phyloP scores from a whole-genome alignment of 2,888 invertebrate species.

The Pseudococcus longispinus region DNA sequence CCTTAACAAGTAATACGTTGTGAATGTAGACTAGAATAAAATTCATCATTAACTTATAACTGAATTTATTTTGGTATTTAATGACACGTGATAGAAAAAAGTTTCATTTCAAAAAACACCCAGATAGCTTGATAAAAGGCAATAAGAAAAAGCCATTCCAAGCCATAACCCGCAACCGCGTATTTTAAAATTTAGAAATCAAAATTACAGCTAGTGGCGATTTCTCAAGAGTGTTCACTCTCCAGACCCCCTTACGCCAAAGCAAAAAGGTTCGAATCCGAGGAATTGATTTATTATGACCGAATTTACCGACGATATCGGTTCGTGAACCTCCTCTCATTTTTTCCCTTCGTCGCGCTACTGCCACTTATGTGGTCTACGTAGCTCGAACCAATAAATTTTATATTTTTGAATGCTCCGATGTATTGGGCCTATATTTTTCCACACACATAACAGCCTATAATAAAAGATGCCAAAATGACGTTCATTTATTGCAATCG shows the following conservation, averaged over 20 bases:
- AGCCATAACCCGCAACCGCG: background rate
- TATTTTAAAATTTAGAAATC: constrained; percentile 17
- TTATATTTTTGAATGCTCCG: constrained; percentile 3
- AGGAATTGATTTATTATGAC: constrained; percentile 14
- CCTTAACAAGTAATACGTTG: too few species aligned
- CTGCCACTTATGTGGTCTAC: background rate
- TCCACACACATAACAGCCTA: background rate
- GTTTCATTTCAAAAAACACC: background rate
- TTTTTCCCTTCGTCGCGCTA: background rate
- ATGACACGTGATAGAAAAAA: too few species aligned
- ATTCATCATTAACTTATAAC: too few species aligned
- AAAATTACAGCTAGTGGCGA: constrained; percentile 5
- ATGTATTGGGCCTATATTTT: background rate
- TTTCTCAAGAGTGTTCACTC: constrained; percentile 2
- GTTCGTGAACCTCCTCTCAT: background rate
- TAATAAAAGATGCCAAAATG: background rate
- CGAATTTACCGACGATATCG: constrained; percentile 12
- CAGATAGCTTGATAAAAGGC: background rate
- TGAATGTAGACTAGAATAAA: too few species aligned
- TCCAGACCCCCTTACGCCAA: background rate
- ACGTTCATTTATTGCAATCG: background rate
- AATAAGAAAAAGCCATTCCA: background rate
- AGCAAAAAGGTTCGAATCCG: background rate
- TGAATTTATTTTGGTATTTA: too few species aligned
- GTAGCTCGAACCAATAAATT: background rate